phyloP scores from a whole-genome alignment of 2,888 invertebrate genomes.

The Dasysyrphus tricinctus region DNA sequence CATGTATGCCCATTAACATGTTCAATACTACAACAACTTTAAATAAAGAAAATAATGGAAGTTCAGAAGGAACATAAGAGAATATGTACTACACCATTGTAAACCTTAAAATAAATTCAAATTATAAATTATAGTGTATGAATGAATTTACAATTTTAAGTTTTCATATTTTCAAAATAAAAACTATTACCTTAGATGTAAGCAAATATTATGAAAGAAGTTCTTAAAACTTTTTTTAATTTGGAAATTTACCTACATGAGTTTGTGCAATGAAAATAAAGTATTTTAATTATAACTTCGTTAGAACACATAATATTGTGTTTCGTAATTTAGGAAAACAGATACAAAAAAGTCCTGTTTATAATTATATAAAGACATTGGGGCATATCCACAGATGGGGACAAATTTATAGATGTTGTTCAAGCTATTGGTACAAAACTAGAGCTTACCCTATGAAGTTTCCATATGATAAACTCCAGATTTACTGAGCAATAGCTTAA shows the following conservation, averaged over 20 bases:
- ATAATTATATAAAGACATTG: too few relatives aligned
- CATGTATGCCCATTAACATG: not conserved
- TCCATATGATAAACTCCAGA: too few relatives aligned
- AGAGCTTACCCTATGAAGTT: too few relatives aligned
- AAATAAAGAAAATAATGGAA: slow-evolving; percentile 54
- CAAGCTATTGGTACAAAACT: too few relatives aligned
- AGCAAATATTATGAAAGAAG: not conserved
- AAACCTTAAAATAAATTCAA: slow-evolving; percentile 29
- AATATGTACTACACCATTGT: not conserved
- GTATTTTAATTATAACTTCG: slow-evolving; percentile 20
- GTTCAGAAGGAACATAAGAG: slow-evolving; percentile 18
- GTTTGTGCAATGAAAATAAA: slow-evolving; percentile 48
- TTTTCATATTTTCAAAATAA: slow-evolving; percentile 54
- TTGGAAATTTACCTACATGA: not conserved
- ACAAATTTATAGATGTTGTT: too few relatives aligned
- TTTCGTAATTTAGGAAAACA: not conserved
- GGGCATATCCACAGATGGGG: too few relatives aligned
- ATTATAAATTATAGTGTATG: slow-evolving; percentile 56
- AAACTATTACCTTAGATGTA: not conserved
- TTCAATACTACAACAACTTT: slow-evolving; percentile 47
- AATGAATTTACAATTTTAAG: slow-evolving; percentile 60
- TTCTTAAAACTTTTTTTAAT: slow-evolving; percentile 2
- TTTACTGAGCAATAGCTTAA: too few relatives aligned
- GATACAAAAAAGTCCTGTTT: not conserved
- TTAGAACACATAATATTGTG: not conserved